A percentile compares a stretch with the other conserved stretches of the same genome.
Conservation (phyloP, 2,113 vertebrate genomes). For the Aramus guarauna region DNA sequence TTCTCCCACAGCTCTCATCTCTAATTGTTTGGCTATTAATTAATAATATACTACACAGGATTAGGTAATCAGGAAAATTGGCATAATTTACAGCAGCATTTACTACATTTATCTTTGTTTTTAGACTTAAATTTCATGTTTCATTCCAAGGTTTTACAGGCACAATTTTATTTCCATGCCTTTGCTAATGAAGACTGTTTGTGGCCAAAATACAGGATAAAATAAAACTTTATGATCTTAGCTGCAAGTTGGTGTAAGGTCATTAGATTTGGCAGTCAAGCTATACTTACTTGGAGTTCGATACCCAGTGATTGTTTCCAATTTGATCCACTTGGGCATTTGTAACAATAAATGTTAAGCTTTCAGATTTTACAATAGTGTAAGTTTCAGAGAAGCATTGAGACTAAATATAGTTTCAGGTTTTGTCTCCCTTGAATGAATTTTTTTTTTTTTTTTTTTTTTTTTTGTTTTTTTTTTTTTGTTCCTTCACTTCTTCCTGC, state of each 20-base stretch:
- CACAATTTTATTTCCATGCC: slow-evolving; percentile 54
- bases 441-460: neutral
- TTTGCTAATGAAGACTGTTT: slow-evolving; percentile 69
- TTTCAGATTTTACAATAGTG: slow-evolving; percentile 29
- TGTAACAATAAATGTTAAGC: neutral
- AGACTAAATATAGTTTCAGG: neutral
- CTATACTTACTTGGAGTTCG: neutral
- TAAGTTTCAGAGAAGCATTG: neutral
- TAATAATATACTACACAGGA: slow-evolving; percentile 19
- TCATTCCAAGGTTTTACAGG: slow-evolving; percentile 64
- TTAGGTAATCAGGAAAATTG: slow-evolving; percentile 34
- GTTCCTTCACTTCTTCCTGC: neutral
- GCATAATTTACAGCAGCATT: neutral
- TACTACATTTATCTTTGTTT: slow-evolving; percentile 32
- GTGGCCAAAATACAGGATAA: slow-evolving; percentile 64
- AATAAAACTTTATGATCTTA: slow-evolving; percentile 73
- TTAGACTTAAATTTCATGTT: slow-evolving; percentile 54
- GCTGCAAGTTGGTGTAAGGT: slow-evolving; percentile 50
- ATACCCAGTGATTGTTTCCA: slow-evolving; percentile 22
- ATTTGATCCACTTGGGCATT: neutral
- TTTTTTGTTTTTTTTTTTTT: neutral
- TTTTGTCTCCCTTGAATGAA: neutral
- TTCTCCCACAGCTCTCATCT: neutral
- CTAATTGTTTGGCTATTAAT: slow-evolving; percentile 13
- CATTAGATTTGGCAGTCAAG: slow-evolving; percentile 54